Percentiles rank a stretch among this genome's conserved stretches.
Conservation (phyloP, 2,113 vertebrate genomes). For the Gavialis gangeticus region DNA sequence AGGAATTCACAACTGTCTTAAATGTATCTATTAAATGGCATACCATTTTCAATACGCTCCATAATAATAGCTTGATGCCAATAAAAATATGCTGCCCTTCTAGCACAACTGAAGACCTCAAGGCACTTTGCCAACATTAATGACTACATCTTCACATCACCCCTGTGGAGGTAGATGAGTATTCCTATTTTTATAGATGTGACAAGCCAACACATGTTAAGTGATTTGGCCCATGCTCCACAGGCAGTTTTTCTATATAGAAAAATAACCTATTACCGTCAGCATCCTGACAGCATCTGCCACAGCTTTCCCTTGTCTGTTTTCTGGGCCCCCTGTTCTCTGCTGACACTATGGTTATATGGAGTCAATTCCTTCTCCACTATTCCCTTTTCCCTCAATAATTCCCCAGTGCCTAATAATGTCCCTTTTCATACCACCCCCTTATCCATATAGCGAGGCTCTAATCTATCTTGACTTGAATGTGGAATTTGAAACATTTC, state of each 20-base stretch:
- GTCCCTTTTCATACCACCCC: no score
- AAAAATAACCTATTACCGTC: neutral
- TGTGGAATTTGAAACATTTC: neutral
- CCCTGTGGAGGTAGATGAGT: neutral
- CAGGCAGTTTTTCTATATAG: neutral
- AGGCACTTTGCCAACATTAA: neutral
- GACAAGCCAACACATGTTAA: neutral
- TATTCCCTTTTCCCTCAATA: neutral
- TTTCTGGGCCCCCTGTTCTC: neutral
- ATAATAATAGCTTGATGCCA: neutral
- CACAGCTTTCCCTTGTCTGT: neutral
- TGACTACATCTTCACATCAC: neutral
- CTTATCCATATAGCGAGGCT: neutral
- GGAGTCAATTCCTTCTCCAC: fast-evolving
- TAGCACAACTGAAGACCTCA: neutral
- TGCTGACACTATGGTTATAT: neutral
- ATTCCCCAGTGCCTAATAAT: neutral
- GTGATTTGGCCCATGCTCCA: neutral
- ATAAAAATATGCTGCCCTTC: neutral
- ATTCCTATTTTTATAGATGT: neutral
- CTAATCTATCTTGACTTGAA: neutral
- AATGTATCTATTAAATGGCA: neutral
- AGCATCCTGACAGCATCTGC: no score
- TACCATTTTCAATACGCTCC: neutral
- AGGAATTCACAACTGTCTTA: neutral